Conservation (phyloP, 2,113 vertebrate genomes). For the Rana temporaria region DNA sequence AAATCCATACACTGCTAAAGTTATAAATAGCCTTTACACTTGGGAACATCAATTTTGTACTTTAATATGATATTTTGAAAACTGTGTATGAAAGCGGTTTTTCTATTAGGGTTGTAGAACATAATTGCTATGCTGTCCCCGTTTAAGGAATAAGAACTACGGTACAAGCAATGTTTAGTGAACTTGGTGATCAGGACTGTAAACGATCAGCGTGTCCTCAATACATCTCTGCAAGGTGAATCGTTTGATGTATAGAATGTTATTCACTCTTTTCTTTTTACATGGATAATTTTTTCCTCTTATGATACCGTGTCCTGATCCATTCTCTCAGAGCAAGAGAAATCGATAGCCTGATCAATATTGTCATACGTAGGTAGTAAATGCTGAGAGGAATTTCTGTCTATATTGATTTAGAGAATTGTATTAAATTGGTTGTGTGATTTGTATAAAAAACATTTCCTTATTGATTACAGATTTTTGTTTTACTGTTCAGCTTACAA, state of each 20-base stretch:
- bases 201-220: not conserved
- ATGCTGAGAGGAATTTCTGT: conserved; percentile 82
- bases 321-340: conserved; percentile 65
- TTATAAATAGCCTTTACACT: too few species aligned
- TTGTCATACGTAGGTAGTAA: conserved; percentile 78
- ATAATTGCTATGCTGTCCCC: too few species aligned
- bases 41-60: too few species aligned
- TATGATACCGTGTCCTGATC: conserved; percentile 30
- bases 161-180: not conserved
- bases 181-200: not conserved
- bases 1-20: too few species aligned
- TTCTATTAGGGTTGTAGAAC: too few species aligned
- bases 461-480: conserved; percentile 74
- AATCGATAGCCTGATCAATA: conserved; percentile 80
- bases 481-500: conserved; percentile 68
- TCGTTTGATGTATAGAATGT: conserved; percentile 35
- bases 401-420: conserved; percentile 78
- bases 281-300: conserved; percentile 5
- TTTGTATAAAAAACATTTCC: conserved; percentile 82
- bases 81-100: too few species aligned
- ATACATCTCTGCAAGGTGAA: not conserved
- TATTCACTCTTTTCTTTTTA: conserved; percentile 23
- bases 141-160: not conserved
- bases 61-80: too few species aligned
- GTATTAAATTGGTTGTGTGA: conserved; percentile 80